phyloP scores from a whole-genome alignment of 2,113 vertebrate species.

The Myxocyprinus asiaticus region DNA sequence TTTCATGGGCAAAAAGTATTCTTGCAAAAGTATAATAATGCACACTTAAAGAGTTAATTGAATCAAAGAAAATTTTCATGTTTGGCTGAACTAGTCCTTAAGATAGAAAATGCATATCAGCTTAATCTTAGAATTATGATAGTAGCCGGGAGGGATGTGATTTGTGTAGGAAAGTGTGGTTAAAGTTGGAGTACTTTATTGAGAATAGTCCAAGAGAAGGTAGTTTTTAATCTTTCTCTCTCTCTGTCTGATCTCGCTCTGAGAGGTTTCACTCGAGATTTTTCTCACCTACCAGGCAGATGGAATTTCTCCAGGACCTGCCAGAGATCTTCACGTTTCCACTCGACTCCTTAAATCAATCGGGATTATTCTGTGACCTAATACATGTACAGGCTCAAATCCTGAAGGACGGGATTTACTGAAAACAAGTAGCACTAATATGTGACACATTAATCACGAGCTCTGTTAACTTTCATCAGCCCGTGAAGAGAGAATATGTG shows the following conservation, averaged over 20 bases:
- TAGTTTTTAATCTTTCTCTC: too few relatives aligned
- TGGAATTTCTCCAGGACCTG: constrained; percentile 94
- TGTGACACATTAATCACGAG: constrained; percentile 92
- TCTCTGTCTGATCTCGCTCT: constrained; percentile 13
- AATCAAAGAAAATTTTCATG: too few relatives aligned
- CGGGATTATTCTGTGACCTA: constrained; percentile 98
- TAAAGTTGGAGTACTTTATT: too few relatives aligned
- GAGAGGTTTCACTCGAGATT: constrained; percentile 41
- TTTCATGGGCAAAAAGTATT: not conserved
- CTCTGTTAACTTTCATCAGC: constrained; percentile 79
- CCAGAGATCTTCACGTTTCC: constrained; percentile 96
- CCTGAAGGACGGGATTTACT: constrained; percentile 99
- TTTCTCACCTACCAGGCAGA: constrained; percentile 86
- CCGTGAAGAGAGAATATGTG: too few relatives aligned
- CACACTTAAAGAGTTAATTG: too few relatives aligned
- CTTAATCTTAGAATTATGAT: not conserved
- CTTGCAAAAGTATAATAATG: not conserved
- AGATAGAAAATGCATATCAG: not conserved
- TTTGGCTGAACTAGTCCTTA: not conserved
- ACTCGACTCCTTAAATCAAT: constrained; percentile 88
- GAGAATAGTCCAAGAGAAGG: constrained; percentile 1
- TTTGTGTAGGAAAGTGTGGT: not conserved
- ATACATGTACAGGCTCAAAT: constrained; percentile 98
- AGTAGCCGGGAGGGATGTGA: not conserved
- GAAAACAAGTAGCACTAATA: constrained; percentile 95